phyloP scores from a whole-genome alignment of 2,888 invertebrate genomes.

The Phytoseiulus persimilis region DNA sequence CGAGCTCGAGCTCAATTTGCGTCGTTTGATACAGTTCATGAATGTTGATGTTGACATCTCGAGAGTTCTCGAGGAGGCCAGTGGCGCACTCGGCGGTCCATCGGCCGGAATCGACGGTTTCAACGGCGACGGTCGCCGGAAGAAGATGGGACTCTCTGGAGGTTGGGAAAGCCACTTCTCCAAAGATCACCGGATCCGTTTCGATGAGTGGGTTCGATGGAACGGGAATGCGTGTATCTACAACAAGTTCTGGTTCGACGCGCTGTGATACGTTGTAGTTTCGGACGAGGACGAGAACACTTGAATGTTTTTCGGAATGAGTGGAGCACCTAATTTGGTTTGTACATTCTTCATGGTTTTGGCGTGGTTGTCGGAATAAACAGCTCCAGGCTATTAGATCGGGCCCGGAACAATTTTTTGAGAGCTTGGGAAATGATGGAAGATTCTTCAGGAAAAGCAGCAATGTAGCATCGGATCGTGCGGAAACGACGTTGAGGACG shows the following conservation, averaged over 20 bases:
- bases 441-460: too few relatives aligned
- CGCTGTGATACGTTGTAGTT: not conserved
- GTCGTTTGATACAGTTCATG: not conserved
- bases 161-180: constrained; percentile 33
- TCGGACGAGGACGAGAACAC: not conserved
- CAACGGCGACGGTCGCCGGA: not conserved
- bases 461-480: too few relatives aligned
- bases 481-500: too few relatives aligned
- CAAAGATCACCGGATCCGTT: not conserved
- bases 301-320: too few relatives aligned
- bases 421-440: too few relatives aligned
- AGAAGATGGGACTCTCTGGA: constrained; percentile 13
- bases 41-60: not conserved
- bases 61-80: not conserved
- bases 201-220: constrained; percentile 36
- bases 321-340: too few relatives aligned
- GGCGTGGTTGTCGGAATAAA: too few relatives aligned
- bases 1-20: not conserved
- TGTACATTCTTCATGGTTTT: too few relatives aligned
- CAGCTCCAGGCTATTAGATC: too few relatives aligned
- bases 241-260: constrained; percentile 34
- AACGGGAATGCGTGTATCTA: constrained; percentile 23
- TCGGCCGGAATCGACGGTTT: not conserved
- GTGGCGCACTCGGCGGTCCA: not conserved
- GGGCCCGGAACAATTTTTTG: too few relatives aligned